phyloP scores from a whole-genome alignment of 2,888 invertebrate species.

The Xanthorhoe spadicearia region DNA sequence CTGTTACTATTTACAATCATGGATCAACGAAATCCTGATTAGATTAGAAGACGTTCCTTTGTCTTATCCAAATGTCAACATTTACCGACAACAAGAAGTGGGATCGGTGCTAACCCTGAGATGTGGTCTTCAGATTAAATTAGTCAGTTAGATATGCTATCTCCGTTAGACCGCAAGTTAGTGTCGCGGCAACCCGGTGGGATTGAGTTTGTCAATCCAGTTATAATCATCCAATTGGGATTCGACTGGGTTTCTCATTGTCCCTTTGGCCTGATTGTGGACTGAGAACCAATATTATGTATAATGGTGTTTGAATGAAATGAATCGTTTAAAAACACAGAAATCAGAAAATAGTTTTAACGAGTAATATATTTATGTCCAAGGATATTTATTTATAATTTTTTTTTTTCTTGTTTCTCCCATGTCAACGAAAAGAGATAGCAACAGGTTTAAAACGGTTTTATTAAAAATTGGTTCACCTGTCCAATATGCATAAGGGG shows the following conservation, averaged over 20 bases:
- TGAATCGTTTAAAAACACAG: background rate
- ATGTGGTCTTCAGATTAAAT: slow-evolving; percentile 38
- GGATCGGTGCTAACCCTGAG: background rate
- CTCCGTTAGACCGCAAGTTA: slow-evolving; percentile 44
- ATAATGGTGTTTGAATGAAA: slow-evolving; percentile 2
- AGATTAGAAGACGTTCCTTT: background rate
- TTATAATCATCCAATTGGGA: slow-evolving; percentile 32
- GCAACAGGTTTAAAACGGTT: no score
- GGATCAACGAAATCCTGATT: background rate
- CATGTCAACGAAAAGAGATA: no score
- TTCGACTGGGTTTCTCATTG: slow-evolving; percentile 15
- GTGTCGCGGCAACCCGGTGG: slow-evolving; percentile 33
- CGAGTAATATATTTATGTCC: no score
- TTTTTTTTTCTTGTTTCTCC: no score
- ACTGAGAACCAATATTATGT: slow-evolving; percentile 10
- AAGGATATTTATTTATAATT: no score
- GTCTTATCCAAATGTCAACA: background rate
- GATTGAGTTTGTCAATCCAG: slow-evolving; percentile 33
- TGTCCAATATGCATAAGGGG: no score
- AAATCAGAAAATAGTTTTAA: no score
- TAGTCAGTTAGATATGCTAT: slow-evolving; percentile 43
- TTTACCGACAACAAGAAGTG: background rate
- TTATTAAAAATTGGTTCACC: no score
- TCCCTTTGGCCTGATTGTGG: slow-evolving; percentile 20
- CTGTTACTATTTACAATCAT: background rate